These are phyloP conservation scores for Ptychoptera contaminata DNA, from an alignment of 2,888 invertebrate species.

Conservation along the genomic window DNA sequence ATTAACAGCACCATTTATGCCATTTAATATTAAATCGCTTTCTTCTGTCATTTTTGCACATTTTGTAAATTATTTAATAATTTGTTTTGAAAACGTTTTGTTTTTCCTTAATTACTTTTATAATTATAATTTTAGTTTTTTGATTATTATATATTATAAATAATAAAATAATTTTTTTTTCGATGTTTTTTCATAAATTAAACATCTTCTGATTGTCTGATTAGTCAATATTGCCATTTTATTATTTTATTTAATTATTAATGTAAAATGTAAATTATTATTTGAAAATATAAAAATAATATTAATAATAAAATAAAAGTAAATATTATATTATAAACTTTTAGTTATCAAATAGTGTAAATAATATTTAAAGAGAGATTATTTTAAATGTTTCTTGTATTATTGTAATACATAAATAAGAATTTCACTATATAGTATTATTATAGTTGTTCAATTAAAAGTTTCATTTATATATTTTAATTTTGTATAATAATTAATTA, in stretches of 20 bases:
- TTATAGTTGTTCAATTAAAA: neutral
- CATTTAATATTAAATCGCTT: conserved; percentile 48
- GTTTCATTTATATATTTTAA: neutral
- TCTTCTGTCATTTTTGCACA: conserved; percentile 50
- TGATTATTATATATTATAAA: too few relatives aligned
- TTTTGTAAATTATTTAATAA: conserved; percentile 46
- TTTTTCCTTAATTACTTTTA: neutral
- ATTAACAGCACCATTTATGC: conserved; percentile 42
- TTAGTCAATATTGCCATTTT: too few relatives aligned
- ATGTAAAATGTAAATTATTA: too few relatives aligned
- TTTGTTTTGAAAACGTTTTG: conserved; percentile 4
- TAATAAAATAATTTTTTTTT: neutral
- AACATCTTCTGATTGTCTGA: neutral
- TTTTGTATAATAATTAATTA: conserved; percentile 3
- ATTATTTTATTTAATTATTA: too few relatives aligned
- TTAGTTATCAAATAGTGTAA: too few relatives aligned
- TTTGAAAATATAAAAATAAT: too few relatives aligned
- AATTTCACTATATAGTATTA: neutral
- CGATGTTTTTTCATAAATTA: neutral
- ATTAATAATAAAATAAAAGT: too few relatives aligned
- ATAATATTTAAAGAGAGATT: neutral
- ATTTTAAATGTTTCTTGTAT: neutral
- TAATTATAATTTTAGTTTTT: neutral
- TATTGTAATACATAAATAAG: neutral
- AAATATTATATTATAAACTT: too few relatives aligned